Conservation (phyloP, 2,797 vertebrate genomes). For the Fistularia tabacaria region DNA sequence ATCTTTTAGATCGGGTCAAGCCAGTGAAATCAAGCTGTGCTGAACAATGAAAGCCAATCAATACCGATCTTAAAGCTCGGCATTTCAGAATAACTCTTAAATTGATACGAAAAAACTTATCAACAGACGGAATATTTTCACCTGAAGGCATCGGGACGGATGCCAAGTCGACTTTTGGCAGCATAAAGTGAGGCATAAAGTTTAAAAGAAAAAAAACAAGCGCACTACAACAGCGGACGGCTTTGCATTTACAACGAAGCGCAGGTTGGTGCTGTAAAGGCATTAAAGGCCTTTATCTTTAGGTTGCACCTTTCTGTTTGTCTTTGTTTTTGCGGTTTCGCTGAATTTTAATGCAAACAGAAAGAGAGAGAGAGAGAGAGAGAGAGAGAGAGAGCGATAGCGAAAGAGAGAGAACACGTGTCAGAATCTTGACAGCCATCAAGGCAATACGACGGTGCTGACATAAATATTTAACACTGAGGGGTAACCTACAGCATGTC, state of each 20-base stretch:
- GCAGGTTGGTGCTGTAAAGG: slow-evolving; percentile 8
- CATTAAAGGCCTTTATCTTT: slow-evolving; percentile 12
- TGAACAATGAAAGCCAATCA: slow-evolving; percentile 8
- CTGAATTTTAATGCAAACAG: slow-evolving; percentile 67
- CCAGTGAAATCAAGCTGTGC: slow-evolving; percentile 16
- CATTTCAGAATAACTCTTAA: too few relatives aligned
- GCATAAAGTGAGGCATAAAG: neutral
- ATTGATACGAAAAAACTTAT: too few relatives aligned
- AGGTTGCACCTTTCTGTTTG: slow-evolving; percentile 32
- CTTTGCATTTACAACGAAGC: slow-evolving; percentile 10
- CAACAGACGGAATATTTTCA: neutral
- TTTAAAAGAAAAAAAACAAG: slow-evolving; percentile 7
- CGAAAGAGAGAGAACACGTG: slow-evolving; percentile 66
- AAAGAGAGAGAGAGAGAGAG: slow-evolving; percentile 20
- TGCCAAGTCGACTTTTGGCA: neutral
- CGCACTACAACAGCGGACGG: neutral
- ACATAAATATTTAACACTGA: slow-evolving; percentile 82
- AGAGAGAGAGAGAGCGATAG: slow-evolving; percentile 34
- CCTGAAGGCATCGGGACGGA: neutral
- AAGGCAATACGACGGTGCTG: slow-evolving; percentile 67
- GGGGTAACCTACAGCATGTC: slow-evolving; percentile 79
- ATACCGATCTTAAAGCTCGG: too few relatives aligned
- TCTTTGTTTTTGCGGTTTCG: slow-evolving; percentile 41
- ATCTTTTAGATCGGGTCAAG: slow-evolving; percentile 29
- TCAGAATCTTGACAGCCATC: slow-evolving; percentile 79